Percentiles rank a stretch among this genome's conserved stretches.
Conservation (phyloP, 2,888 invertebrate species). For the Spilarctia lutea region DNA sequence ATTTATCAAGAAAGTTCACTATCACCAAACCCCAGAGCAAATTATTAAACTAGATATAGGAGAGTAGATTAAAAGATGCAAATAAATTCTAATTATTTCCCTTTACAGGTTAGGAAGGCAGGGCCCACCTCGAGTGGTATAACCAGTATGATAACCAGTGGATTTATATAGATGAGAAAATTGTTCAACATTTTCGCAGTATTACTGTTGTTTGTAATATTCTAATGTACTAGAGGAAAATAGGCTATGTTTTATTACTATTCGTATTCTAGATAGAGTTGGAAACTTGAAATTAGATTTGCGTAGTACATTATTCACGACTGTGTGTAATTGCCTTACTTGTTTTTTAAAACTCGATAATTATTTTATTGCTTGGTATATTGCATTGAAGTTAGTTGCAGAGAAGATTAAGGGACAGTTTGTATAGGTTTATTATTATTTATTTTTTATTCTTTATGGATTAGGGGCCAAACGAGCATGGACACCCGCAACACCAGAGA, state of each 20-base stretch:
- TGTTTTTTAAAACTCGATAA: neutral
- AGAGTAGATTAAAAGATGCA: constrained; percentile 51
- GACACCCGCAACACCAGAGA: too few species aligned
- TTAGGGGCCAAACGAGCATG: too few species aligned
- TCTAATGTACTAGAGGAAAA: constrained; percentile 37
- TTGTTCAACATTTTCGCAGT: constrained; percentile 50
- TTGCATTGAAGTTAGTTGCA: neutral
- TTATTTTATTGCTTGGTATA: neutral
- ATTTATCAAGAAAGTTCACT: neutral
- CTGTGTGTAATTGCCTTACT: neutral
- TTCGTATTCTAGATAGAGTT: constrained; percentile 27
- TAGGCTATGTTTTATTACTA: constrained; percentile 33
- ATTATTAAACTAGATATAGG: constrained; percentile 26
- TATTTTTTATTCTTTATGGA: too few species aligned
- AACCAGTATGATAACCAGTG: constrained; percentile 35
- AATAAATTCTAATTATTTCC: constrained; percentile 55
- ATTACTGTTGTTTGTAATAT: constrained; percentile 46
- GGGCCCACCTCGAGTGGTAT: constrained; percentile 26
- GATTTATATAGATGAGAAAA: constrained; percentile 55
- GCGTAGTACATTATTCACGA: constrained; percentile 6
- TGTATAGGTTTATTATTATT: too few species aligned
- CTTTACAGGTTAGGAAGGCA: constrained; percentile 45
- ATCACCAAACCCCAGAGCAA: constrained; percentile 4
- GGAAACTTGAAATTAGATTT: constrained; percentile 34
- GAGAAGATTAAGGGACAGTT: too few species aligned